These are phyloP conservation scores for Microcebus jonahi DNA, from an alignment of 2,113 vertebrate genomes.

Conservation along the genomic window DNA sequence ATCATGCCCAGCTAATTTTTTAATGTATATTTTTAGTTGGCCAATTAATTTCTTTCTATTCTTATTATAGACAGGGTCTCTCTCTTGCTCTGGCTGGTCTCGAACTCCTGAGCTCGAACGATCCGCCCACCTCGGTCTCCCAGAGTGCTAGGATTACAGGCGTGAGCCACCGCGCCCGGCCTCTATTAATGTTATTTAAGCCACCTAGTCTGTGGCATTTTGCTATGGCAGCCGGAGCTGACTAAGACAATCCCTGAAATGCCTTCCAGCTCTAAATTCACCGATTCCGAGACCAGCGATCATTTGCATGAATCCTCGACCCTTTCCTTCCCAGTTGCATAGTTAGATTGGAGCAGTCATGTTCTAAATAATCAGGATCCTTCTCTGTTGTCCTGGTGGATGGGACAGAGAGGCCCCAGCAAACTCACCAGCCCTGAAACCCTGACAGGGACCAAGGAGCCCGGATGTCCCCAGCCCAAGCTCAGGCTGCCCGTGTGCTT, in stretches of 20 bases:
- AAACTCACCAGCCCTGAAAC: no score
- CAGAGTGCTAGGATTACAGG: no score
- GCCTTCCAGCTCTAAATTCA: rapidly evolving
- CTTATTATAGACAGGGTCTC: no score
- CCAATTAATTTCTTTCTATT: no score
- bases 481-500: no score
- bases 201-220: neutral
- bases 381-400: neutral
- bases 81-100: no score
- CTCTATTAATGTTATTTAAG: neutral
- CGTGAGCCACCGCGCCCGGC: no score
- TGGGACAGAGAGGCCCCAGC: neutral
- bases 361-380: rapidly evolving
- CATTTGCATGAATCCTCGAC: rapidly evolving
- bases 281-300: neutral
- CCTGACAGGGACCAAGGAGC: neutral
- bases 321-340: neutral
- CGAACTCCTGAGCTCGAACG: no score
- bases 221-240: neutral
- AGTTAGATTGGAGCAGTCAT: neutral
- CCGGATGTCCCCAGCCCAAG: neutral
- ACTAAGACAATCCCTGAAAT: neutral
- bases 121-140: no score
- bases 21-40: no score
- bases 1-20: no score